These are phyloP conservation scores for Mimumesa dahlbomi DNA, from an alignment of 2,888 invertebrate species.

Conservation along the genomic window DNA sequence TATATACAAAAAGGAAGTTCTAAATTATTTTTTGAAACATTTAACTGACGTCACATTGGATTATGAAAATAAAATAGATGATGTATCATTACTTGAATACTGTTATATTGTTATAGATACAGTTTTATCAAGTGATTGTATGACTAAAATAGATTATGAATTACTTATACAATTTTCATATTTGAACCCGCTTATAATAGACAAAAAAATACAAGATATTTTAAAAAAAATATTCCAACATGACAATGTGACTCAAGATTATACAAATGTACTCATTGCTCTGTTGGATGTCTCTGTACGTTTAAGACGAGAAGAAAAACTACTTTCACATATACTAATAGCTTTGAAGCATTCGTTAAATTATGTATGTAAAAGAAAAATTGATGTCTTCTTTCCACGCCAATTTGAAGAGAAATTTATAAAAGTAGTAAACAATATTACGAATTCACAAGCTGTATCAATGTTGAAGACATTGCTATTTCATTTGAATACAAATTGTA, in stretches of 20 bases:
- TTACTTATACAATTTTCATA: conserved; percentile 63
- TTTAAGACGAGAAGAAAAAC: conserved; percentile 72
- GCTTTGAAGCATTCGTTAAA: conserved; percentile 55
- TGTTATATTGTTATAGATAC: conserved; percentile 64
- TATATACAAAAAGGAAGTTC: conserved; percentile 52
- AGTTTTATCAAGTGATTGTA: conserved; percentile 51
- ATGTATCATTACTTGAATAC: conserved; percentile 62
- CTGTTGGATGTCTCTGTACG: conserved; percentile 68
- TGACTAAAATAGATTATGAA: conserved; percentile 59
- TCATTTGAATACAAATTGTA: conserved; percentile 68
- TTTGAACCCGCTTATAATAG: conserved; percentile 73
- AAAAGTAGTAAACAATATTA: conserved; percentile 55
- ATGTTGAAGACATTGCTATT: conserved; percentile 69
- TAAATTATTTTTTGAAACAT: conserved; percentile 55
- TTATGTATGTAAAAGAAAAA: conserved; percentile 1
- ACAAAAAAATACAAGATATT: conserved; percentile 66
- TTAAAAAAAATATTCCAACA: conserved; percentile 65
- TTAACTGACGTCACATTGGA: conserved; percentile 66
- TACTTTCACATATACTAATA: conserved; percentile 69
- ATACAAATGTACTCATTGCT: conserved; percentile 61
- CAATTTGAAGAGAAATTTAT: conserved; percentile 62
- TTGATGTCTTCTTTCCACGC: conserved; percentile 50
- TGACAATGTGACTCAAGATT: no score
- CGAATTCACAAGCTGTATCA: conserved; percentile 62
- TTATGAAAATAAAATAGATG: conserved; percentile 68